A percentile compares a stretch with the other conserved stretches of the same genome.
Conservation (phyloP, 2,797 vertebrate genomes). For the Sphenopsis melanotis region DNA sequence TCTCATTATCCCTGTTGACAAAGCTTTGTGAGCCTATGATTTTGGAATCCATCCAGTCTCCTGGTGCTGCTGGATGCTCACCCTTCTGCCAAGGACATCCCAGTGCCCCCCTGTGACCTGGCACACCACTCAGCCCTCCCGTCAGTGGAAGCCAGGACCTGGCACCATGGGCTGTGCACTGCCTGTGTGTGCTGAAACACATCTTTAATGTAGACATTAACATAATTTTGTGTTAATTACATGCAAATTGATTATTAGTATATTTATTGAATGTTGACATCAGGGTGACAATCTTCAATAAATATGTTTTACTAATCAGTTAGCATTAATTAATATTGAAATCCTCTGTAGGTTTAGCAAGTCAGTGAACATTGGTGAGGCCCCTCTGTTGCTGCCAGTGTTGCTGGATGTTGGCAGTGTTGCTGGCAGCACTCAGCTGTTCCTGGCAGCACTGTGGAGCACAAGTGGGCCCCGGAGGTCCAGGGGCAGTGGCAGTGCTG, state of each 20-base stretch:
- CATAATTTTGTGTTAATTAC: neutral
- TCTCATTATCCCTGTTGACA: neutral
- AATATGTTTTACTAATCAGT: conserved; percentile 46
- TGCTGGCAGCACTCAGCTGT: neutral
- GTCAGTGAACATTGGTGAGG: neutral
- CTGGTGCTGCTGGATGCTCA: neutral
- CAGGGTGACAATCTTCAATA: conserved; percentile 29
- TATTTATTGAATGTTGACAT: conserved; percentile 50
- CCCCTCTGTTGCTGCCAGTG: neutral
- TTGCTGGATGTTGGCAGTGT: rapidly evolving
- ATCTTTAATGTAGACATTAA: conserved; percentile 19
- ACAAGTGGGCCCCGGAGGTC: neutral
- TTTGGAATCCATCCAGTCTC: neutral
- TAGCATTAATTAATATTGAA: conserved; percentile 13
- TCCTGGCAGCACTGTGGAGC: neutral
- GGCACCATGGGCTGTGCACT: rapidly evolving
- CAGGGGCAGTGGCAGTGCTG: neutral
- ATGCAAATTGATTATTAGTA: conserved; percentile 33
- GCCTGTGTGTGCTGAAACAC: neutral
- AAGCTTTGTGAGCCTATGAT: neutral
- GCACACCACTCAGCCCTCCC: neutral
- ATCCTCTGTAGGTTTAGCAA: neutral
- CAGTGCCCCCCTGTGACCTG: neutral
- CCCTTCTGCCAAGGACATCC: neutral
- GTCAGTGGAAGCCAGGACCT: rapidly evolving